phyloP scores from a whole-genome alignment of 2,113 vertebrate genomes.

The Lanius collurio region DNA sequence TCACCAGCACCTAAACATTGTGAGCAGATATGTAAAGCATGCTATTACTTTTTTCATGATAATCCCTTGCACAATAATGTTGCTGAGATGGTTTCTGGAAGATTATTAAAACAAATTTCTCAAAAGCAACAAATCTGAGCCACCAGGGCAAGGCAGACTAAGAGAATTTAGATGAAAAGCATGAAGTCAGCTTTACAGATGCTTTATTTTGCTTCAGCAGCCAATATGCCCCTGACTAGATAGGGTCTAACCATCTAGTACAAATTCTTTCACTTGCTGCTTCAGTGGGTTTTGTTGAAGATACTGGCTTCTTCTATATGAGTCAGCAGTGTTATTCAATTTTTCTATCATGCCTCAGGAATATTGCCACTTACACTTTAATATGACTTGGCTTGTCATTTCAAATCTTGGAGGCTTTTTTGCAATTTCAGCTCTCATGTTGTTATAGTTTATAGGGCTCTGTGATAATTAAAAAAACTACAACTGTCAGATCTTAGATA shows the following conservation, averaged over 20 bases:
- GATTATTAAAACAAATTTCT: not conserved
- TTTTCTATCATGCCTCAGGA: slow-evolving; percentile 25
- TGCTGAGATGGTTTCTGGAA: not conserved
- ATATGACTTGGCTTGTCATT: slow-evolving; percentile 10
- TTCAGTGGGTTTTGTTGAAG: slow-evolving; percentile 32
- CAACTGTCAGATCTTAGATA: not conserved
- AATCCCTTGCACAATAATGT: not conserved
- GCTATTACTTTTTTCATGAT: not conserved
- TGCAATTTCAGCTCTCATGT: not conserved
- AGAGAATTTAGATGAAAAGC: not conserved
- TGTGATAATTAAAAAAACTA: not conserved
- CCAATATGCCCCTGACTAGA: not conserved
- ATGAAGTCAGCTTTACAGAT: not conserved
- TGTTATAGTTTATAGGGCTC: not conserved
- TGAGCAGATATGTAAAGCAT: not conserved
- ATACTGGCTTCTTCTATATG: not conserved
- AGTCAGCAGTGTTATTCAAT: slow-evolving; percentile 45
- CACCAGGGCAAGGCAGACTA: not conserved
- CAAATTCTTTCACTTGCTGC: slow-evolving; percentile 28
- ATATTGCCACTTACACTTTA: slow-evolving; percentile 28
- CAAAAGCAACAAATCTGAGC: not conserved
- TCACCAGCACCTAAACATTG: not conserved
- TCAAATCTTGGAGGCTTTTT: not conserved
- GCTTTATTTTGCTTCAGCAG: slow-evolving; percentile 3
- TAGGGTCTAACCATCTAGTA: not conserved